Percentiles rank a stretch among this genome's conserved stretches.
phyloP scores from a whole-genome alignment of 2,888 invertebrate species.

The Chrysolina haemoptera region DNA sequence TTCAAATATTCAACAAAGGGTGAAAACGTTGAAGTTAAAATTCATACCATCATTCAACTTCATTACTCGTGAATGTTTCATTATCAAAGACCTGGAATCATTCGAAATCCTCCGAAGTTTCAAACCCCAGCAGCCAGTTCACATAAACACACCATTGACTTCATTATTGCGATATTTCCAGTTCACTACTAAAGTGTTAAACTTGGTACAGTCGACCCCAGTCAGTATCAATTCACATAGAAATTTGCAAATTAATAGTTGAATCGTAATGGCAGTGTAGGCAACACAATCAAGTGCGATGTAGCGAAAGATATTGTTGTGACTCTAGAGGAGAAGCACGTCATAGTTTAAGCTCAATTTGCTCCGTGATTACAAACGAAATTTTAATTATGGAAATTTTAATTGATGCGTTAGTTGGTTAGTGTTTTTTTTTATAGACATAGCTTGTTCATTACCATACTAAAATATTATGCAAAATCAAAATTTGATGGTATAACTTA shows the following conservation, averaged over 20 bases:
- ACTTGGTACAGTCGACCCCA: slow-evolving; percentile 40
- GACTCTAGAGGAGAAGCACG: slow-evolving; percentile 55
- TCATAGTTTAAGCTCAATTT: slow-evolving; percentile 59
- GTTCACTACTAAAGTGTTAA: slow-evolving; percentile 44
- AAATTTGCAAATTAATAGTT: slow-evolving; percentile 58
- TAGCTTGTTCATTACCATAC: neutral
- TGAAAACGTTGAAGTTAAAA: too few relatives aligned
- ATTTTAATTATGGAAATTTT: slow-evolving; percentile 60
- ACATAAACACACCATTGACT: slow-evolving; percentile 41
- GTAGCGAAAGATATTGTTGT: slow-evolving; percentile 57
- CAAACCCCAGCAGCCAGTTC: slow-evolving; percentile 27
- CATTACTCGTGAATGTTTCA: neutral
- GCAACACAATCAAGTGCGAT: slow-evolving; percentile 54
- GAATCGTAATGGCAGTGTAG: slow-evolving; percentile 53
- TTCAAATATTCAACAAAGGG: too few relatives aligned
- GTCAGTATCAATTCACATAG: slow-evolving; percentile 52
- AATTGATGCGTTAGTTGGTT: slow-evolving; percentile 49
- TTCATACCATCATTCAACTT: neutral
- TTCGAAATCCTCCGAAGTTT: neutral
- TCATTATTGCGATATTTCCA: slow-evolving; percentile 46
- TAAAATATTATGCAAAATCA: neutral
- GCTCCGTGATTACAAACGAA: slow-evolving; percentile 52
- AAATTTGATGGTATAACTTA: neutral
- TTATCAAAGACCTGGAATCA: neutral
- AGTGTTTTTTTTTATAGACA: slow-evolving; percentile 20